Base-by-base conservation (phyloP, 2,113 vertebrate species). In the Bambusicola thoracicus region DNA sequence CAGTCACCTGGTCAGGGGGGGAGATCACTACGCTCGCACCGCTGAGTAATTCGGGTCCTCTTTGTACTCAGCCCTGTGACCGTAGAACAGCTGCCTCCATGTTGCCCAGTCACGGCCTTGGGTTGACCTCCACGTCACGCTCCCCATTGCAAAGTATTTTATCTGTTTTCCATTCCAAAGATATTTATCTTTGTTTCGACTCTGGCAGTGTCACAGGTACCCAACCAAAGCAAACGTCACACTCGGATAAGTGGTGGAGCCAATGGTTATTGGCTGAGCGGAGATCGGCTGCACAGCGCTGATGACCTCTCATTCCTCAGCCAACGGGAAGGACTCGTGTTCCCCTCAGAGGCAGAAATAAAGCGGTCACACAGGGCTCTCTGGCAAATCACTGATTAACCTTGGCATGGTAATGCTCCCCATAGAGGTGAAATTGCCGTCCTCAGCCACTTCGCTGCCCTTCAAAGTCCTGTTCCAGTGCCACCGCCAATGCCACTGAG, bases 281-380 rank as follows among this genome's bases (percentile, higher is more conserved):
- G 46, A 56, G 22, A 76, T 72, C 63, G 75, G 18, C 55, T 40
- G 40, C 38, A 0, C 51, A 6, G 51, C 27, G 17, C 51, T 30
- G 51, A 29, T 53, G 51, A 30, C 34, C 14, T 48, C 40, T 10
- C 16, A 17, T 44, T 53, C 68, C 44, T 41, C 83, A 27, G 6
- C 70, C 3, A 5, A 24, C 3, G 53, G 27, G 30, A 58, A 78
- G 61, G 48, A 25, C 4, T 44, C 51, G 27, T 24, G 12, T 75
- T 89, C 63, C 65, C 75, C 68, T 81, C 61, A 68, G 83, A 85
- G 46, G 48, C 22, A 62, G 49, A 68, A 82, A 79, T 49, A 34
- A 88, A 96, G 90, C 21, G 51, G 11, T 83, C 89, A 91, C 55
- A 44, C 68, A 90, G 80, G 43, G 58, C 29, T 41, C 81, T 44